Evolutionary conservation across 2,888 invertebrate genomes (phyloP), one percentile per base, ranked within the genome.

Genomic region (Eustalomyia histrio): DNA sequence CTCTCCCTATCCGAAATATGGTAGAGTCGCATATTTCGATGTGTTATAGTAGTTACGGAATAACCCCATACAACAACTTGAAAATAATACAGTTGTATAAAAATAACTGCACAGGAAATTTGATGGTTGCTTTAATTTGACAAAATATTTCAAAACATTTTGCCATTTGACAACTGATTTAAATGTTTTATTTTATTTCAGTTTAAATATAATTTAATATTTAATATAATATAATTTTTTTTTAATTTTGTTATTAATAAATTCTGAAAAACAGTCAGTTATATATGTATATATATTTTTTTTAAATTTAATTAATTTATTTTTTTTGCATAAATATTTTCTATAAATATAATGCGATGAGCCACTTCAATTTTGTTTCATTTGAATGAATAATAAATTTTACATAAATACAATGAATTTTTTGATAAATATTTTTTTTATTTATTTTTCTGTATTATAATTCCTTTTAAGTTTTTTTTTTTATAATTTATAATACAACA

Each of bases 241-340:
- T 68, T 64, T 55, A n/a, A 29, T 64, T 65, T 67, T 68, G 53
- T 50, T 65, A 35, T 21, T 58, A 71, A 78, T 75, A 75, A 75
- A 78, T 85, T 85, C 80, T 81, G 83, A 86, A 86, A 88, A 87
- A 88, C 89, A 88, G 88, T 87, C 88, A 87, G 86, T 87, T 85
- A 39, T 76, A 83, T 72, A 80, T 61, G 55, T 53, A 21, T 29
- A 29, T 29, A 29, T 58, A 67, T 69, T 35, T 86, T 84, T 83
- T 81, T 86, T 39, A 12, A 39, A 39, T 74, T 61, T 60, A 63
- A 52, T 68, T 72, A 43, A 75, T 10, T 10, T 33, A 75, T 10
- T 10, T 33, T 39, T 10, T 73, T 64, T 67, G 61, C 43, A 69
- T 74, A 53, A 55, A 68, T 71, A 75, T 74, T 67, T 18, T 29